Evolutionary conservation across 2,113 vertebrate genomes (phyloP).

Genomic region (Heptranchias perlo): DNA sequence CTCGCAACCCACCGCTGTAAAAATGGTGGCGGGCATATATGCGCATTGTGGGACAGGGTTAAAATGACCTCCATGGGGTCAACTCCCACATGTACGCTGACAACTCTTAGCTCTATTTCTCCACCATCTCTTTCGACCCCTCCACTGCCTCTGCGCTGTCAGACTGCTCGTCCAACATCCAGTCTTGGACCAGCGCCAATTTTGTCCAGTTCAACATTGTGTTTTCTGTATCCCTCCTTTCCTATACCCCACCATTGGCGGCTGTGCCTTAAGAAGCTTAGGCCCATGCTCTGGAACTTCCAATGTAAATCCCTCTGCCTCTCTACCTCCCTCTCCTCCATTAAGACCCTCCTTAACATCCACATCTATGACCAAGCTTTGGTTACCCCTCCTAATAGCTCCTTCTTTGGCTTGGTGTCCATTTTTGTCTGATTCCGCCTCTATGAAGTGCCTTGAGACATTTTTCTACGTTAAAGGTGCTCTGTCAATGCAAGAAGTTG

Average conservation of each 20-base stretch:
- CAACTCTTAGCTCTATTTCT: not conserved
- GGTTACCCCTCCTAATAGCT: not conserved
- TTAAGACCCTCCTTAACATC: not conserved
- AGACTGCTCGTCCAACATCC: not conserved
- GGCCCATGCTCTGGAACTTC: not conserved
- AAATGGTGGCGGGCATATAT: too few relatives aligned
- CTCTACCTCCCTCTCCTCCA: not conserved
- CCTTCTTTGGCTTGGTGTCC: not conserved
- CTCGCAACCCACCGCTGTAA: too few relatives aligned
- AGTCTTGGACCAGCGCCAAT: not conserved
- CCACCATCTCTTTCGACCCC: not conserved
- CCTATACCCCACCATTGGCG: not conserved
- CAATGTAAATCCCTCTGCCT: not conserved
- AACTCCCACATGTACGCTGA: not conserved
- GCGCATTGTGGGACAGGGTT: too few relatives aligned
- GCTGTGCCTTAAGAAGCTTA: not conserved
- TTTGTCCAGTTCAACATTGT: not conserved
- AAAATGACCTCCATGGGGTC: too few relatives aligned
- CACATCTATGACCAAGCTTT: not conserved
- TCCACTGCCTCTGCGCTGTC: not conserved
- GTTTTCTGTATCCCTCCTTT: not conserved
- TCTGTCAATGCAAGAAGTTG: not conserved
- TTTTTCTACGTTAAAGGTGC: not conserved
- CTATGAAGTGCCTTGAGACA: not conserved
- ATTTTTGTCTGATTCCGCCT: not conserved